Base-by-base conservation (phyloP, 64 coral and sea anemone species). In the Dendronephthya gigantea region DNA sequence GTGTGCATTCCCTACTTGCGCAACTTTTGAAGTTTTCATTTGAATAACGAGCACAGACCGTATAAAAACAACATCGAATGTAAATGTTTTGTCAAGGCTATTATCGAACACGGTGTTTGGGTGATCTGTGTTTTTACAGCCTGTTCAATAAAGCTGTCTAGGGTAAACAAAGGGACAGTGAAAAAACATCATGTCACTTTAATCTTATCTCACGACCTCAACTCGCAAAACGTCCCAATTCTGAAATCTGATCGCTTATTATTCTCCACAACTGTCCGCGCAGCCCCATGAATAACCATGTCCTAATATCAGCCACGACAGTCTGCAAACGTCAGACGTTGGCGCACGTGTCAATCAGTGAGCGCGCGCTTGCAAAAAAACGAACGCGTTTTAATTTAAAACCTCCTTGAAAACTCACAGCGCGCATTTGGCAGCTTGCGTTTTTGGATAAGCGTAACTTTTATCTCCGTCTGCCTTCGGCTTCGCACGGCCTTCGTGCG, bases 71-170 rank as follows among this genome's bases (percentile, higher is more conserved):
- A 62, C 19, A 62, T 62, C 25, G 25, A 62, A 23, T 62, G 55
- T 62, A 62, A 62, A 79, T 79, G 72, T 79, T 79, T 79, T 79
- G 29, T 79, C 72, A 79, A 39, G 32, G 30, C 72, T 79, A 79
- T 79, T 34, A 79, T 79, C 72, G 72, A 34, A 36, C 72, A 39
- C 36, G 30, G 72, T 36, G 29, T 79, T 62, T 62, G 72, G 32
- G 72, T 79, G 72, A 79, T 79, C 72, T 79, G 72, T 79, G 72
- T 79, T 79, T 36, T 79, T 79, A 36, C 72, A 79, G 72, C 72
- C 72, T 17, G 72, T 79, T 34, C 72, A 79, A 79, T 39, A 79
- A 79, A 79, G 29, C 72, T 35, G 32, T 79, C 72, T 34, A 35
- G 32, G 22, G 28, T 35, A 79, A 79, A 35, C 36, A 79, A 14